Evolutionary conservation across 2,113 vertebrate genomes (phyloP).

Genomic region (Atrichornis clamosus): DNA sequence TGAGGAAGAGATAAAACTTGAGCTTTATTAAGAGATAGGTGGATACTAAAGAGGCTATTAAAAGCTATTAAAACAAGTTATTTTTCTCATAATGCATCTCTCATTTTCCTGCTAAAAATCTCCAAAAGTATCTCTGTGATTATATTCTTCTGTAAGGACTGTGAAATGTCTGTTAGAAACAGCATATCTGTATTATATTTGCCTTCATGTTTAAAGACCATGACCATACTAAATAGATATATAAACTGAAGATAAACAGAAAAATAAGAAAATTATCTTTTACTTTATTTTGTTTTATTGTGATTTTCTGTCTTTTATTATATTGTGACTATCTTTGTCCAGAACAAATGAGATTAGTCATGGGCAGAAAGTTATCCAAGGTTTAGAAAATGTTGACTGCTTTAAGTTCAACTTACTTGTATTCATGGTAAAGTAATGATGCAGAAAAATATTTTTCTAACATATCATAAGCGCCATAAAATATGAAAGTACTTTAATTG

Average conservation of each 20-base stretch:
- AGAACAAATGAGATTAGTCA: not conserved
- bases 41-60: not conserved
- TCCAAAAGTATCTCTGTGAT: not conserved
- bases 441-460: constrained; percentile 51
- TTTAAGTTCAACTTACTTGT: not conserved
- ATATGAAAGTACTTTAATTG: constrained; percentile 26
- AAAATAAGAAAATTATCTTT: not conserved
- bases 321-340: not conserved
- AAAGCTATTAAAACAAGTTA: not conserved
- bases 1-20: not conserved
- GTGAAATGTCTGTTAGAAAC: not conserved
- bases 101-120: not conserved
- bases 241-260: not conserved
- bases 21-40: not conserved
- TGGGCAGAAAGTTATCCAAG: not conserved
- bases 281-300: not conserved
- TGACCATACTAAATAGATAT: not conserved
- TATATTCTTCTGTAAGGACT: not conserved
- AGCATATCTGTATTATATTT: not conserved
- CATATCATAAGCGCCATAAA: constrained; percentile 32
- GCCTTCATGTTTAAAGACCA: not conserved
- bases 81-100: not conserved
- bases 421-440: constrained; percentile 23
- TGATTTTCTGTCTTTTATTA: not conserved
- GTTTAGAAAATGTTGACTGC: not conserved